Percentiles rank a stretch among this genome's conserved stretches.
Conservation (phyloP, 2,888 invertebrate genomes). For the Harpalus rubripes region DNA sequence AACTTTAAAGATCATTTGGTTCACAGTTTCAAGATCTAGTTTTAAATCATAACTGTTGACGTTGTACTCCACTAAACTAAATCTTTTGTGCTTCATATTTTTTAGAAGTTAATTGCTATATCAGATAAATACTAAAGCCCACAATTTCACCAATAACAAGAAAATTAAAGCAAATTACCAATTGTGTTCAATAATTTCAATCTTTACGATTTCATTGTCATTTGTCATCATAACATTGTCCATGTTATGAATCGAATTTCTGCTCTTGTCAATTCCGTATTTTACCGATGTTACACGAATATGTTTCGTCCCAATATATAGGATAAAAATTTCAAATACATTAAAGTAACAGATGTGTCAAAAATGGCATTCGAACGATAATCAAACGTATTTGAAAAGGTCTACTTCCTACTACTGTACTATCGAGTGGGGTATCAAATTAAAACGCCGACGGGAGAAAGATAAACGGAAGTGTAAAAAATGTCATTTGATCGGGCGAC, state of each 20-base stretch:
- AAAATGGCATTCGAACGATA: neutral
- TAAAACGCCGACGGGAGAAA: neutral
- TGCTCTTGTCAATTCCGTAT: neutral
- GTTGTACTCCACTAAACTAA: too few relatives aligned
- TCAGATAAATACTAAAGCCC: too few relatives aligned
- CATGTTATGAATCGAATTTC: neutral
- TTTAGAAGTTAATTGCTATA: too few relatives aligned
- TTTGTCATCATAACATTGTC: too few relatives aligned
- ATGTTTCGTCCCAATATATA: neutral
- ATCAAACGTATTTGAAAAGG: neutral
- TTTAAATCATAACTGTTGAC: too few relatives aligned
- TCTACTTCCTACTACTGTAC: neutral
- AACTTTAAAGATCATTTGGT: neutral
- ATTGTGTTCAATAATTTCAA: too few relatives aligned
- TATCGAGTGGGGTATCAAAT: neutral
- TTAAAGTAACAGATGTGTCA: neutral
- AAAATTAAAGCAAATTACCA: too few relatives aligned
- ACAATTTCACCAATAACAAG: too few relatives aligned
- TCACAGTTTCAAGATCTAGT: too few relatives aligned
- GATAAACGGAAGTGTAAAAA: neutral
- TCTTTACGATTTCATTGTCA: too few relatives aligned
- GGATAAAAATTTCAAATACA: neutral
- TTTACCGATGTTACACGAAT: neutral
- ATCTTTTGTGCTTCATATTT: too few relatives aligned
- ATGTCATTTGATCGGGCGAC: neutral